A percentile compares a stretch with the other conserved stretches of the same genome.
Conservation (phyloP, 35 echinoderm and acorn worm species). For the Heliocidaris tuberculata region DNA sequence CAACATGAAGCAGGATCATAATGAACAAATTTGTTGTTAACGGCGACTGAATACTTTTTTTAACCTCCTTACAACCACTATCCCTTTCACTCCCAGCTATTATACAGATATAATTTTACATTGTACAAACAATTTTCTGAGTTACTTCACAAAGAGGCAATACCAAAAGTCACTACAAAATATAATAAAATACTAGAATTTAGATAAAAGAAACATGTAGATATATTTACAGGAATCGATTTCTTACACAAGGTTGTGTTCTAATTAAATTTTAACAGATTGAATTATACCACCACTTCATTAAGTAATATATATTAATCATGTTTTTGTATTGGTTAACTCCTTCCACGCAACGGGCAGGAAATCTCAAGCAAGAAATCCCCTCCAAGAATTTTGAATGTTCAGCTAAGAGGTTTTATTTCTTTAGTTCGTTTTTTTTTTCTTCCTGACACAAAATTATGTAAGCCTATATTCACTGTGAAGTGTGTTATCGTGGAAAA, state of each 20-base stretch:
- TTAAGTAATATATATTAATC: background rate
- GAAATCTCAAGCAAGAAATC: too few relatives aligned
- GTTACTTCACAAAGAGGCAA: background rate
- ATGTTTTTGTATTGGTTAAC: background rate
- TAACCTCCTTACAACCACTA: background rate
- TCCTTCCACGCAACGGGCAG: too few relatives aligned
- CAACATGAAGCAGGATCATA: too few relatives aligned
- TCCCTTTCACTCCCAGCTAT: background rate
- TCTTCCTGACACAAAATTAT: too few relatives aligned
- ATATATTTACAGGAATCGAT: constrained; percentile 32
- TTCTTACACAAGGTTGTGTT: background rate
- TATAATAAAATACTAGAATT: constrained; percentile 40
- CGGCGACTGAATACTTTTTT: background rate
- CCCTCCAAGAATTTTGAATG: too few relatives aligned
- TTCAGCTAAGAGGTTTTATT: too few relatives aligned
- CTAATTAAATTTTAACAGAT: background rate
- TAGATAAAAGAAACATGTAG: constrained; percentile 24
- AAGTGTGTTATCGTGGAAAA: too few relatives aligned
- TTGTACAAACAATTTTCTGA: background rate
- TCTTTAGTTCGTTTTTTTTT: too few relatives aligned
- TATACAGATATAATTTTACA: background rate
- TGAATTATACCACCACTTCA: background rate
- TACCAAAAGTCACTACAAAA: constrained; percentile 26
- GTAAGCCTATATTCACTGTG: too few relatives aligned
- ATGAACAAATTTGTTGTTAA: too few relatives aligned